phyloP scores from a whole-genome alignment of 2,888 invertebrate genomes.

The Oscheius sp. region DNA sequence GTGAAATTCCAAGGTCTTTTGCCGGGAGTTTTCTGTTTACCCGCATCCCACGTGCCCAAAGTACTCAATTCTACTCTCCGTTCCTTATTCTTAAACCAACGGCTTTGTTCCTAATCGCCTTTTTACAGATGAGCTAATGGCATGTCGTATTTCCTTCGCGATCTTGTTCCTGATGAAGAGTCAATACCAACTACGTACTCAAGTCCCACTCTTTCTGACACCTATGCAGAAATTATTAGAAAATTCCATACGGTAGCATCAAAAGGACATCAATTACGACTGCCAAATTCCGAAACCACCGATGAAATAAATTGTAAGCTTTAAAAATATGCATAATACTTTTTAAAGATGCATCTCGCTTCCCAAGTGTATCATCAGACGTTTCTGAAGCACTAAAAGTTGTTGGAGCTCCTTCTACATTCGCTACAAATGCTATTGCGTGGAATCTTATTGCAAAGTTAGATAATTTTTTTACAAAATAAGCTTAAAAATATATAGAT shows the following conservation, averaged over 20 bases:
- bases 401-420: conserved; percentile 58
- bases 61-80: background rate
- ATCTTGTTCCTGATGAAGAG: conserved; percentile 9
- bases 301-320: conserved; percentile 10
- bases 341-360: conserved; percentile 17
- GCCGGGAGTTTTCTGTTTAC: conserved; percentile 10
- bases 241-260: conserved; percentile 13
- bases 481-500: no score
- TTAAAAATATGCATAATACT: background rate
- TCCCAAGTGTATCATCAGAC: conserved; percentile 28
- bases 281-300: background rate
- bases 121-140: conserved; percentile 20
- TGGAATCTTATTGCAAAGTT: conserved; percentile 54
- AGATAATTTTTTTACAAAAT: background rate
- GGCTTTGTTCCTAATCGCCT: background rate
- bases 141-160: conserved; percentile 26
- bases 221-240: conserved; percentile 21
- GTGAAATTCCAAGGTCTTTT: background rate
- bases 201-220: background rate
- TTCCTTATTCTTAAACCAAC: background rate
- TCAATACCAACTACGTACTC: background rate
- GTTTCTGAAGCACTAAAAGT: conserved; percentile 40
- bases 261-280: conserved; percentile 5
- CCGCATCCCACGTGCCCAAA: background rate
- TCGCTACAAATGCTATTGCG: conserved; percentile 57